Evolutionary conservation across 2,113 vertebrate species (phyloP), one percentile per base, ranked within the genome.

Genomic region (Daubentonia madagascariensis): DNA sequence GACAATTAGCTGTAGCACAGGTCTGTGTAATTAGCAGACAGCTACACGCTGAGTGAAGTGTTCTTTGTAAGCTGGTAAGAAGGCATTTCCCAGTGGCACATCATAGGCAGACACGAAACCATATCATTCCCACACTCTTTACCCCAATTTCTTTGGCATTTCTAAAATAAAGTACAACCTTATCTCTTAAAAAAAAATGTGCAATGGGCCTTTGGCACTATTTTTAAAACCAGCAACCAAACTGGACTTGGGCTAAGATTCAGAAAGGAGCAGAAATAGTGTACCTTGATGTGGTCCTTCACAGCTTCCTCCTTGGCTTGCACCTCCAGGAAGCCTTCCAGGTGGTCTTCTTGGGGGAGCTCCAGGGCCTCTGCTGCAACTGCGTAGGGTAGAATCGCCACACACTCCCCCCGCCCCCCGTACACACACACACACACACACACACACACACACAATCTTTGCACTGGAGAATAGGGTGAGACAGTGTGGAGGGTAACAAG

Each of bases 21-120:
- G 91, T 95, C 95, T 84, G 80, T 97, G 87, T 96, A 96, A 98
- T 98, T 96, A 96, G 83, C 95, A 93, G 90, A 81, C 59, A 86
- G 45, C 91, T 86, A 57, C 91, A 78, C 93, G 94, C 70, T 72
- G 87, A 91, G 87, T 91, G 95, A 94, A 80, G 11, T 95, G 79
- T 90, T 98, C 96, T 93, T 89, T 95, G 22, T 59, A 92, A 97
- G 79, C 86, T 87, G 30, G 32, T 95, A 89, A 93, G 81, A 94
- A 94, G 95, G 43, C 59, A 80, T 96, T 98, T 97, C 91, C 90
- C 92, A 54, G 89, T 65, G 72, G 68, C 5, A 0, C 12, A 45
- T 83, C 92, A 0, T 0, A 80, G 93, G 94, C 50, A 93, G 79
- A 98, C 96, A 94, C 9, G 40, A 94, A 70, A 59, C 68, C 22